phyloP scores from a whole-genome alignment of 2,113 vertebrate genomes.

The Phodopus roborovskii region DNA sequence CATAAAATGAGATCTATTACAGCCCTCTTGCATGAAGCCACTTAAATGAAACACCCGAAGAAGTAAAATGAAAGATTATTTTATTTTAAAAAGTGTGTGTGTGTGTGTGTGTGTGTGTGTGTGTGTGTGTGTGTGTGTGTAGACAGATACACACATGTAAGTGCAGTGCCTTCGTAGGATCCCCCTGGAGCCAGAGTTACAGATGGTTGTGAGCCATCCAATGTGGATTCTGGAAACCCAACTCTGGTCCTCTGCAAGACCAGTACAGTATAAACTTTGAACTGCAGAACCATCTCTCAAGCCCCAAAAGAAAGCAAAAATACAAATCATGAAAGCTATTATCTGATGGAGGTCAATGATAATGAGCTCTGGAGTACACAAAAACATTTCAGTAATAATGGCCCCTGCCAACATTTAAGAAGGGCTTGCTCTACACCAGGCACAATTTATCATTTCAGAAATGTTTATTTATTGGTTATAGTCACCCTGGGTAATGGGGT shows the following conservation, averaged over 20 bases:
- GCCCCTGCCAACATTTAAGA: background rate
- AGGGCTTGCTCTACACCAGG: background rate
- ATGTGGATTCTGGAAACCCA: background rate
- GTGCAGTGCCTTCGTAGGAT: background rate
- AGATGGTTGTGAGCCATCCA: background rate
- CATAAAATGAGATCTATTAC: background rate
- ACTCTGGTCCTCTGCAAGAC: background rate
- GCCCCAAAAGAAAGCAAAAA: background rate
- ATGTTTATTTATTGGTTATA: background rate
- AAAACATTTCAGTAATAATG: background rate
- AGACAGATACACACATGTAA: background rate
- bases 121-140: background rate
- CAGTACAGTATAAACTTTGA: background rate
- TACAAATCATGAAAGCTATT: background rate
- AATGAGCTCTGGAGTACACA: background rate
- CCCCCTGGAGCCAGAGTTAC: background rate
- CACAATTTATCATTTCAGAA: background rate
- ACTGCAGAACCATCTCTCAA: too few species aligned
- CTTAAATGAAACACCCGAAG: constrained; percentile 1
- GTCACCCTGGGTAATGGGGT: background rate
- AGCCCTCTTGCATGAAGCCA: background rate
- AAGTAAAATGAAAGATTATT: background rate
- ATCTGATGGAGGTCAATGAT: background rate
- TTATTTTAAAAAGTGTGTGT: background rate
- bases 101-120: background rate